Percentiles rank a stretch among this genome's conserved stretches.
These are phyloP conservation scores for Meloidogyne hapla DNA, from an alignment of 1,140 invertebrate genomes.

Conservation along the genomic window DNA sequence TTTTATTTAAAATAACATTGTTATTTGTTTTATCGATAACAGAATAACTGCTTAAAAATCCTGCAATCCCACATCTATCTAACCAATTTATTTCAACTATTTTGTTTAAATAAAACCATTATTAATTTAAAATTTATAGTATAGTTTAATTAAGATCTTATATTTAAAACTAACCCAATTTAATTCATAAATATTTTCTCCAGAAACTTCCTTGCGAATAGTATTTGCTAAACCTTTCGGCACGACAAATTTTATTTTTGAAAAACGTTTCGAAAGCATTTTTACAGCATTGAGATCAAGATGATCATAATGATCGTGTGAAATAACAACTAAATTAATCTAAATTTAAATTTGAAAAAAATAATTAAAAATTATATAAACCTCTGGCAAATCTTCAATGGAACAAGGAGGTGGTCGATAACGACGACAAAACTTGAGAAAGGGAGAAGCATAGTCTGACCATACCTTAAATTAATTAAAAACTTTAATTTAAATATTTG, in stretches of 20 bases:
- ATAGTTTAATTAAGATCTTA: not conserved
- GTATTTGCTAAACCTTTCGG: conserved; percentile 40
- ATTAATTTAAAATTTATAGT: too few species aligned
- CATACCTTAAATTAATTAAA: too few species aligned
- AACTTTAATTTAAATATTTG: too few species aligned
- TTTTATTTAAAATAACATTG: too few species aligned
- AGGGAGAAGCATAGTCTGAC: conserved; percentile 33
- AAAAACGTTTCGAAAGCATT: conserved; percentile 37
- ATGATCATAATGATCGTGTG: conserved; percentile 54
- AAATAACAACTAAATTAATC: conserved; percentile 47
- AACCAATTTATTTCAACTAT: too few species aligned
- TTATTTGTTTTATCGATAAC: too few species aligned
- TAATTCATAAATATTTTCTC: conserved; percentile 38
- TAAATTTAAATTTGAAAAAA: conserved; percentile 31
- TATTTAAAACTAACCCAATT: conserved; percentile 29
- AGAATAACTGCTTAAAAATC: too few species aligned
- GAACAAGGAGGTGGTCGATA: conserved; percentile 45
- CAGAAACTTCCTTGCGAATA: conserved; percentile 10
- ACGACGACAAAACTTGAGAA: conserved; percentile 31
- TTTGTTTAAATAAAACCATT: too few species aligned
- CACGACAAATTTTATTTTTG: conserved; percentile 48
- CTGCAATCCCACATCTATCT: too few species aligned
- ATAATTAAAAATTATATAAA: conserved; percentile 16
- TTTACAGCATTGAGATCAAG: conserved; percentile 41
- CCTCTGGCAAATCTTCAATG: conserved; percentile 48